Conservation (phyloP, 37 sponge, comb jelly and placozoan species). For the Cliona cf. orientalis region DNA sequence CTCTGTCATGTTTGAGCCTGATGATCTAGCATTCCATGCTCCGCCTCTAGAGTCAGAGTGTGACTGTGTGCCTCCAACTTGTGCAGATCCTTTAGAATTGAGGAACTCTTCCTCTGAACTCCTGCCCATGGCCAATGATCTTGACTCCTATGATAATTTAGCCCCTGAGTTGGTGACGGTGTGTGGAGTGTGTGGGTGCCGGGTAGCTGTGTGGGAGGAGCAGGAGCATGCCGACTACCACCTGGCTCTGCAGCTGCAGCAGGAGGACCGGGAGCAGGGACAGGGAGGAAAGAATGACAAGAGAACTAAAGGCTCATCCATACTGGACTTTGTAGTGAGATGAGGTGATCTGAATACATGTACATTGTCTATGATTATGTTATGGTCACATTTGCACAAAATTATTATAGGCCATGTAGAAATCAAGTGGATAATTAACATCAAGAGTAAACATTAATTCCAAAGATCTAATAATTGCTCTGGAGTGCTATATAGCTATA, state of each 20-base stretch:
- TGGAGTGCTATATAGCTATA: no score
- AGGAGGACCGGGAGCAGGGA: background rate
- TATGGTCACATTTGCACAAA: no score
- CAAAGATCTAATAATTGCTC: no score
- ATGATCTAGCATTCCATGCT: background rate
- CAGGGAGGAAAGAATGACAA: background rate
- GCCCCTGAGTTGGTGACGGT: background rate
- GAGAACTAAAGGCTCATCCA: background rate
- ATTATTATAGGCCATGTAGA: no score
- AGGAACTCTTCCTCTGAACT: background rate
- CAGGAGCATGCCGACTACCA: background rate
- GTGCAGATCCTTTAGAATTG: background rate
- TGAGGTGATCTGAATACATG: no score
- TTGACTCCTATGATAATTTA: background rate
- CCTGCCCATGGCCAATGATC: background rate
- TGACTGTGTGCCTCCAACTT: background rate
- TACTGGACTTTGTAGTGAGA: slow-evolving; percentile 2
- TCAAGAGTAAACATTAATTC: no score
- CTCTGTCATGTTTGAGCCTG: background rate
- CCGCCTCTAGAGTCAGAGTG: background rate
- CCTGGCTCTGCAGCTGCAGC: background rate
- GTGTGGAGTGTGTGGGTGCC: background rate
- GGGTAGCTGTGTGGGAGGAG: background rate
- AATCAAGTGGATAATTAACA: no score
- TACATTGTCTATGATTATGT: no score